These are phyloP conservation scores for Sialis lutaria DNA, from an alignment of 2,888 invertebrate genomes.

Conservation along the genomic window DNA sequence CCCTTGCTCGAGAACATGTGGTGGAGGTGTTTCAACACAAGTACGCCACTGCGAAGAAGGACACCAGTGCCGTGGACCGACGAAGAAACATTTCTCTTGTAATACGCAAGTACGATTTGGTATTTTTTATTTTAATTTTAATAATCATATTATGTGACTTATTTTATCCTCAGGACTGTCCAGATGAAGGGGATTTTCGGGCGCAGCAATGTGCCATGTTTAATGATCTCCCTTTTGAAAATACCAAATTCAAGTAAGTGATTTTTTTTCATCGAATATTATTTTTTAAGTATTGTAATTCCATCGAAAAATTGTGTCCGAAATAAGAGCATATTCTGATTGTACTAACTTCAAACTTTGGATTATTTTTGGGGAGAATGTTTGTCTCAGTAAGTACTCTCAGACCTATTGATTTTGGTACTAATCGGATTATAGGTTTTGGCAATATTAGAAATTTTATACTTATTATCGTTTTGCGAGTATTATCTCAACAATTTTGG, in stretches of 20 bases:
- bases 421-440: no score
- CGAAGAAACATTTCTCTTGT: constrained; percentile 76
- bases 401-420: no score
- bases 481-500: no score
- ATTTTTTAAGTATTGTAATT: no score
- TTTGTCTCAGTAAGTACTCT: no score
- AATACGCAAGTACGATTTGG: constrained; percentile 52
- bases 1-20: constrained; percentile 80
- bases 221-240: constrained; percentile 66
- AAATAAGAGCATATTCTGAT: no score
- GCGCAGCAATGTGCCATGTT: constrained; percentile 78
- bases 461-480: no score
- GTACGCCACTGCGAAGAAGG: constrained; percentile 59
- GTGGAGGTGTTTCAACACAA: constrained; percentile 81
- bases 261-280: constrained; percentile 3
- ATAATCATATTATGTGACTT: not conserved
- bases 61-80: constrained; percentile 52
- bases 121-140: not conserved
- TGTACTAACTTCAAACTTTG: no score
- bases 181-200: constrained; percentile 65
- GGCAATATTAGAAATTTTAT: no score
- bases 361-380: no score
- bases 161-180: constrained; percentile 47
- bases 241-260: constrained; percentile 61
- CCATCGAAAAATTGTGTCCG: no score